Conservation (phyloP, 2,888 invertebrate genomes). For the Alloplasta piceator region DNA sequence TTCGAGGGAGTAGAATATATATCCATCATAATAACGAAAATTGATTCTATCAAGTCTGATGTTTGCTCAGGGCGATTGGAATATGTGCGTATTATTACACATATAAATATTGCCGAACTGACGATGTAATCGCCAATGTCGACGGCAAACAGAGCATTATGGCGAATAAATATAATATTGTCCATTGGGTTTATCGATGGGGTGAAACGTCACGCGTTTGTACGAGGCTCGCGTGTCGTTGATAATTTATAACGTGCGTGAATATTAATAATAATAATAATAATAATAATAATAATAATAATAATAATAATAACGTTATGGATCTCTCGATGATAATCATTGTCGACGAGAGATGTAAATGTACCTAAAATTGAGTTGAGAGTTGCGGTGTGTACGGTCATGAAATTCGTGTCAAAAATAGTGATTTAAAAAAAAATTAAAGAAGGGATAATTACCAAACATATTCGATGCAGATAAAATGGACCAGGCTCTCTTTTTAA, state of each 20-base stretch:
- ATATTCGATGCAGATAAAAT: too few relatives aligned
- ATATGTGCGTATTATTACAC: background rate
- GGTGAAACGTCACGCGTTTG: background rate
- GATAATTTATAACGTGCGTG: conserved; percentile 9
- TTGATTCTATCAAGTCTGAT: conserved; percentile 23
- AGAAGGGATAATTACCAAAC: too few relatives aligned
- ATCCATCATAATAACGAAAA: conserved; percentile 14
- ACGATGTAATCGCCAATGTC: conserved; percentile 13
- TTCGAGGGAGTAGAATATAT: background rate
- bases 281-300: background rate
- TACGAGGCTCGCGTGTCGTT: conserved; percentile 7
- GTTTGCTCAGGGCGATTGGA: conserved; percentile 32
- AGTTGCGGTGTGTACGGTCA: too few relatives aligned
- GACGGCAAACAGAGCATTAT: conserved; percentile 30
- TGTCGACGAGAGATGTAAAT: background rate
- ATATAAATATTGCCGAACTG: conserved; percentile 8
- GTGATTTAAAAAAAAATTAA: too few relatives aligned
- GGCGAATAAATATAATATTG: conserved; percentile 37
- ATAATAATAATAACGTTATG: conserved; percentile 5
- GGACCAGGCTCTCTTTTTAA: too few relatives aligned
- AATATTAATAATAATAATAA: background rate
- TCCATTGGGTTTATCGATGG: background rate
- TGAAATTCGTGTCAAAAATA: too few relatives aligned
- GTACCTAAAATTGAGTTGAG: too few relatives aligned
- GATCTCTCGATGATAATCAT: conserved; percentile 5